Conservation (phyloP, 2,113 vertebrate species). For the Phodopus roborovskii region DNA sequence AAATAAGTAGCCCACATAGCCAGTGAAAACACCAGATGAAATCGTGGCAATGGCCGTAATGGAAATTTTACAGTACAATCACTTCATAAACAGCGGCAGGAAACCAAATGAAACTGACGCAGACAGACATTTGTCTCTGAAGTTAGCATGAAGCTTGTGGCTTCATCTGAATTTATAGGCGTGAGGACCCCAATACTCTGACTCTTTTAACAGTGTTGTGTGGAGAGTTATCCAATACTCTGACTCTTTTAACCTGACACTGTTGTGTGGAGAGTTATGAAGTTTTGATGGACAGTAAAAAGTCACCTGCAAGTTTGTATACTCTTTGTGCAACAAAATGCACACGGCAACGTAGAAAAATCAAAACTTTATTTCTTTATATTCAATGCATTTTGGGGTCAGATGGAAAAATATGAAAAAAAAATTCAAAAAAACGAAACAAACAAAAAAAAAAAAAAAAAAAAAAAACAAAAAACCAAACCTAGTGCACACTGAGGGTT, state of each 20-base stretch:
- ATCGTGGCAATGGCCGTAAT: background rate
- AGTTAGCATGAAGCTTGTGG: constrained; percentile 10
- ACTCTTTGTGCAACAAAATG: background rate
- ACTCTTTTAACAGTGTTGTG: background rate
- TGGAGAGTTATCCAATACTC: background rate
- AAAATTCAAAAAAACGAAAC: too few species aligned
- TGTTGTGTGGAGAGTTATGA: background rate
- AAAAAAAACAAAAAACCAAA: background rate
- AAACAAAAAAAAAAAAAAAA: too few species aligned
- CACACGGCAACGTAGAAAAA: constrained; percentile 44
- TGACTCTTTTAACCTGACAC: background rate
- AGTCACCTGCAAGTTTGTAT: background rate
- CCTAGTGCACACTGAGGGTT: background rate
- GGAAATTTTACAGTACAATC: constrained; percentile 61
- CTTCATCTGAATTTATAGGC: constrained; percentile 12
- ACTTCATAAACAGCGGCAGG: constrained; percentile 46
- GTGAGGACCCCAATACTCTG: background rate
- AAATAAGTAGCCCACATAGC: background rate
- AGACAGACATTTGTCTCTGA: background rate
- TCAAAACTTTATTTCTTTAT: constrained; percentile 41
- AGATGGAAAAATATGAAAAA: constrained; percentile 56
- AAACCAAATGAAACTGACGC: constrained; percentile 22
- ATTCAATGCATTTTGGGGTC: constrained; percentile 44
- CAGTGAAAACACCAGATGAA: constrained; percentile 42
- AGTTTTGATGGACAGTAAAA: constrained; percentile 51